Base-by-base conservation (phyloP, 2,888 invertebrate genomes). In the Erebia palarica region DNA sequence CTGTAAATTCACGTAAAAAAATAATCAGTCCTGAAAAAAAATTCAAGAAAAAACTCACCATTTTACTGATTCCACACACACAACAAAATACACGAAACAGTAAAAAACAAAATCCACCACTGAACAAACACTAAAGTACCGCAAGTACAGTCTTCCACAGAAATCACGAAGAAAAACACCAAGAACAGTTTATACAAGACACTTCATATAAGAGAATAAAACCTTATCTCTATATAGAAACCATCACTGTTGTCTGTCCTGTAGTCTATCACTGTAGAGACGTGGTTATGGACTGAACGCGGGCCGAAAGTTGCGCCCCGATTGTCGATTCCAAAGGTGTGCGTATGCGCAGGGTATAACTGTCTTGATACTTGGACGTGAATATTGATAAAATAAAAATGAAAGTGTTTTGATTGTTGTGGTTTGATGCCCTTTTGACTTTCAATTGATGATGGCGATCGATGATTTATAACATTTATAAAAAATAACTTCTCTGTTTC, bases 231-330 rank as follows among this genome's bases (percentile, higher is more conserved):
- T 78, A 81, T 77, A 78, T 73, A 73, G 69, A 75, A 79, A 79
- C 76, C 81, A 88, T 86, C 78, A 80, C 84, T 63, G 61, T 57
- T 59, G 60, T 42, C 21, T 81, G 89, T 87, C 90, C 87, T 85
- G 79, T 84, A 89, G 92, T 88, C 92, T 90, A 90, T 87, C 87
- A 80, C 80, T 78, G 74, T 78, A 79, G 87, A 86, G 81, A 89
- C 92, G 91, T 92, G 88, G 89, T 87, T 84, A 87, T 87, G 89
- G 91, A 93, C 92, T 93, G 91, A 84, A 82, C 81, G 81, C 73
- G 78, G 79, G 73, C 85, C 84, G 86, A 89, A 90, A 90, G 87
- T 86, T 78, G 82, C 79, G 83, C 81, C 78, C 81, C 78, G 84
- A 82, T 88, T 89, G 85, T 82, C 83, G 77, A 89, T 89, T 88